Evolutionary conservation across 1,140 invertebrate genomes (phyloP).

Genomic region (Subanguina moxae): DNA sequence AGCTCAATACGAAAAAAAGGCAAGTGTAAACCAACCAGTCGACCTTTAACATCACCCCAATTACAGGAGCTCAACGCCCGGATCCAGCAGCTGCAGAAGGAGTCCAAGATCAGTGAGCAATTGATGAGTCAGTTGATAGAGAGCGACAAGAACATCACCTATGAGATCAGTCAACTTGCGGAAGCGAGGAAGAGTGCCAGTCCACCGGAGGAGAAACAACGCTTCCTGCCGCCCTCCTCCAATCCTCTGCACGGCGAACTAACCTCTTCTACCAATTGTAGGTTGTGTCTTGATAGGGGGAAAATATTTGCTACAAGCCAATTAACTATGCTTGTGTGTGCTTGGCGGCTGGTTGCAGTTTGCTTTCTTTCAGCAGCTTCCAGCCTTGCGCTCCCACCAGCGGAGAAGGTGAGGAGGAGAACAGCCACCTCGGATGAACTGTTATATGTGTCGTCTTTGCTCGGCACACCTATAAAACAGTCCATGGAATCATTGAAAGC

Average conservation of each 20-base stretch:
- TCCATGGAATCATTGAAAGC: background rate
- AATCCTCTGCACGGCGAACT: background rate
- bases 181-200: background rate
- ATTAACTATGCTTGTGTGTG: no score
- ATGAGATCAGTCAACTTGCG: background rate
- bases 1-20: slow-evolving; percentile 5
- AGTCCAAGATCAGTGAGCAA: background rate
- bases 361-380: background rate
- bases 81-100: background rate
- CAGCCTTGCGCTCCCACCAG: background rate
- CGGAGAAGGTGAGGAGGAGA: background rate
- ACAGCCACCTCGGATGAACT: background rate
- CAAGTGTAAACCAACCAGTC: no score
- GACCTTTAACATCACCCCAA: no score
- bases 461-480: background rate
- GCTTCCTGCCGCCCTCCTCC: background rate
- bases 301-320: no score
- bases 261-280: background rate
- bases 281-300: background rate
- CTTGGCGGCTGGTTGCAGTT: background rate
- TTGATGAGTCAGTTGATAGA: background rate
- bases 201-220: background rate
- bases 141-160: background rate
- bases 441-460: background rate
- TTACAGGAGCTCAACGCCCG: background rate